phyloP scores from a whole-genome alignment of 2,888 invertebrate genomes.

The Ariolimax columbianus region DNA sequence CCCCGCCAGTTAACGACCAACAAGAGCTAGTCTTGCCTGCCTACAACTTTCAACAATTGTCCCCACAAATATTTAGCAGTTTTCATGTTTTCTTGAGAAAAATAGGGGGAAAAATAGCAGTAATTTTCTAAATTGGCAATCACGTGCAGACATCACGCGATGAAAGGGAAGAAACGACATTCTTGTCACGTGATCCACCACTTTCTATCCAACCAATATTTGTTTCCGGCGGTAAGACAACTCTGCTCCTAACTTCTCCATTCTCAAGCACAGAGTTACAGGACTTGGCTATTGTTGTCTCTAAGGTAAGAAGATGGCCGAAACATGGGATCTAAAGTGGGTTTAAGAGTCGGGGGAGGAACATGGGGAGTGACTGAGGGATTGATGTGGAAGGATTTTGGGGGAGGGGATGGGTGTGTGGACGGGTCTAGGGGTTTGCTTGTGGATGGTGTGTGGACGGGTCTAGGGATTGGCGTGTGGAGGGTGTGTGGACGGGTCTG shows the following conservation, averaged over 20 bases:
- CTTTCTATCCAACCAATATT: slow-evolving; percentile 24
- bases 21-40: no score
- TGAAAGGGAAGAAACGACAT: not conserved
- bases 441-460: no score
- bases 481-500: no score
- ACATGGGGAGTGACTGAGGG: no score
- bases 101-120: not conserved
- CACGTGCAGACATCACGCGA: not conserved
- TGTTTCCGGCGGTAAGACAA: slow-evolving; percentile 2
- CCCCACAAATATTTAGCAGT: not conserved
- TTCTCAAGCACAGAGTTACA: not conserved
- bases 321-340: not conserved
- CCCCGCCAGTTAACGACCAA: no score
- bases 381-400: no score
- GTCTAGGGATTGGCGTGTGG: no score
- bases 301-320: not conserved
- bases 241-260: not conserved
- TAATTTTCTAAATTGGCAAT: slow-evolving; percentile 32
- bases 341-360: not conserved
- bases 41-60: not conserved
- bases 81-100: not conserved
- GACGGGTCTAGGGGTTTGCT: no score
- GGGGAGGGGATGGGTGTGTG: no score
- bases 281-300: not conserved
- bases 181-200: slow-evolving; percentile 12